A percentile compares a stretch with the other conserved stretches of the same genome.
Conservation (phyloP, 2,113 vertebrate species). For the Ptychochromis oligacanthus region DNA sequence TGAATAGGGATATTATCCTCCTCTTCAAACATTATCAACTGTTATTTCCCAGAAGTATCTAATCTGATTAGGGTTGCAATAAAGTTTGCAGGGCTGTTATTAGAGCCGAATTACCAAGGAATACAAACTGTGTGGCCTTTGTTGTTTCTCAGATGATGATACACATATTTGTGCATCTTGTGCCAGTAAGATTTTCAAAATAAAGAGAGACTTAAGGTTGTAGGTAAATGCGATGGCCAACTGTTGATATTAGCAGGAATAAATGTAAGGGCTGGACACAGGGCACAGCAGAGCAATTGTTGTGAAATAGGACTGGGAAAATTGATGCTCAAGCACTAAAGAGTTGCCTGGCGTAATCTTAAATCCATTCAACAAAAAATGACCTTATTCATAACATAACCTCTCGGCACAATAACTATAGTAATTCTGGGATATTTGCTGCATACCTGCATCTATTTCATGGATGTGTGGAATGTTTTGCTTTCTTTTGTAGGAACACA, state of each 20-base stretch:
- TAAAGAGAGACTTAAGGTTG: neutral
- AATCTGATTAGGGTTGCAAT: constrained; percentile 73
- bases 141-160: constrained; percentile 1
- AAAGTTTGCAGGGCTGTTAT: constrained; percentile 60
- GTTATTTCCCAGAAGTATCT: constrained; percentile 77
- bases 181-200: neutral
- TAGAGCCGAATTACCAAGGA: constrained; percentile 54
- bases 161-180: neutral
- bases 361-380: constrained; percentile 11
- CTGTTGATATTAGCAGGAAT: neutral
- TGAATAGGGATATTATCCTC: constrained; percentile 73
- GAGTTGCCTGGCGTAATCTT: neutral
- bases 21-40: constrained; percentile 73
- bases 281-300: neutral
- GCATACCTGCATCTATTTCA: neutral
- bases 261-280: neutral
- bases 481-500: constrained; percentile 4
- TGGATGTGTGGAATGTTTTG: neutral
- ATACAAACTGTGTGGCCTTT: constrained; percentile 57
- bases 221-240: constrained; percentile 1
- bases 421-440: neutral
- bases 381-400: constrained; percentile 3
- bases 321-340: neutral
- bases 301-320: neutral
- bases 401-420: neutral